Conservation (phyloP, 2,888 invertebrate species). For the Rapana venosa region DNA sequence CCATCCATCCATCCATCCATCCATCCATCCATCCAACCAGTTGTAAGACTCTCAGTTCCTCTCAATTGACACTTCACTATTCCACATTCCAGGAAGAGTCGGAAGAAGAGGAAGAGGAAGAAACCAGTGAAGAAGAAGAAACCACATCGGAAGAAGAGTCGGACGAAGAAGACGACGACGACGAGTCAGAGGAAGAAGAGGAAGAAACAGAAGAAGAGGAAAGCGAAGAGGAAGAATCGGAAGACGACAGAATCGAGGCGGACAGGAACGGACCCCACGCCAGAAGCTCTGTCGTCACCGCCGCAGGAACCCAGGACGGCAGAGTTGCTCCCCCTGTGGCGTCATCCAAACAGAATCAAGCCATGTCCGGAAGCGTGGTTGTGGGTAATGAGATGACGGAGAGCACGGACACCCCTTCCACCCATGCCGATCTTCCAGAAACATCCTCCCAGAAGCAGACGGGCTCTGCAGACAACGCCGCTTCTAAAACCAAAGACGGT, state of each 20-base stretch:
- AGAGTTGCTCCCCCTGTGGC: neutral
- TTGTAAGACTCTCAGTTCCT: too few relatives aligned
- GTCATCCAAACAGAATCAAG: neutral
- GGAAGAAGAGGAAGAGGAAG: constrained; percentile 35
- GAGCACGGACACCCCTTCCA: constrained; percentile 4
- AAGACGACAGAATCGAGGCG: constrained; percentile 60
- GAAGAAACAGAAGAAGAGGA: neutral
- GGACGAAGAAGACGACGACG: neutral
- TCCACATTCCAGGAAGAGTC: neutral
- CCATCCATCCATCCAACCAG: too few relatives aligned
- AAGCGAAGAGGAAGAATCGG: constrained; percentile 30
- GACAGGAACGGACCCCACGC: constrained; percentile 43
- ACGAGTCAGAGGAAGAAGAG: neutral
- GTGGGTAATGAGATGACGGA: constrained; percentile 20
- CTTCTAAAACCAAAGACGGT: neutral
- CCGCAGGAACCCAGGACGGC: too few relatives aligned
- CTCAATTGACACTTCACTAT: neutral
- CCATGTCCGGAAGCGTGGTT: neutral
- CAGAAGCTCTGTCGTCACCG: neutral
- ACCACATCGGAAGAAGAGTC: constrained; percentile 5
- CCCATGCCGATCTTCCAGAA: neutral
- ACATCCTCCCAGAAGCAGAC: constrained; percentile 7
- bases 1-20: too few relatives aligned
- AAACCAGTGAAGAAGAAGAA: constrained; percentile 20
- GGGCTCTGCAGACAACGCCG: neutral